phyloP scores from a whole-genome alignment of 2,113 vertebrate genomes.

The Brachyhypopomus occidentalis region DNA sequence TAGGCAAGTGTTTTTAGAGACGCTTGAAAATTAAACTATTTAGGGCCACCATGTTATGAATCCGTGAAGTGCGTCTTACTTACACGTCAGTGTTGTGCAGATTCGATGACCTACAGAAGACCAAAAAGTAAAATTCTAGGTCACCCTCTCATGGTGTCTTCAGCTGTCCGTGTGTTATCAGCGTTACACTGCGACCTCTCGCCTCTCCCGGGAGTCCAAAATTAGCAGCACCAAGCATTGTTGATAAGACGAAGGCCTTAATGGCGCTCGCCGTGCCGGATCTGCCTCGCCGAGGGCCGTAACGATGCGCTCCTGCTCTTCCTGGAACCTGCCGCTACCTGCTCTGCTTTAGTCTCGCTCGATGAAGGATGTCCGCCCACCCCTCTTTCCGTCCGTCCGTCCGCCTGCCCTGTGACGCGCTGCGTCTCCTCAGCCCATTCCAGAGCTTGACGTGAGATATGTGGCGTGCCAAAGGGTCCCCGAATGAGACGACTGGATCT shows the following conservation, averaged over 20 bases:
- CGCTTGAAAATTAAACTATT: neutral
- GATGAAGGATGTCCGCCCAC: neutral
- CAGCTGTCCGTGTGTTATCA: constrained; percentile 1
- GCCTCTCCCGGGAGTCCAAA: constrained; percentile 22
- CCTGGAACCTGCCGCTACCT: constrained; percentile 46
- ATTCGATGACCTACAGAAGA: neutral
- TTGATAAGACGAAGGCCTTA: constrained; percentile 35
- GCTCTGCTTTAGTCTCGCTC: constrained; percentile 24
- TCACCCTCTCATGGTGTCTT: neutral
- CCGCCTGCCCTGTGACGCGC: neutral
- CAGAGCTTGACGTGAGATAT: no score
- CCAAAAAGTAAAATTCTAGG: neutral
- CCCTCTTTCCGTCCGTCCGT: neutral
- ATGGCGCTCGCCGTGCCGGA: constrained; percentile 10
- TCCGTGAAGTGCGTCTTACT: neutral
- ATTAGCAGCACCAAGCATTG: constrained; percentile 17
- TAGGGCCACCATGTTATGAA: no score
- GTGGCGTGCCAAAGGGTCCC: neutral
- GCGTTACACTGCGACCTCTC: constrained; percentile 1
- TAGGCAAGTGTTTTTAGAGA: neutral
- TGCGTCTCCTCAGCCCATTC: neutral
- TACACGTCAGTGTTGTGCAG: constrained; percentile 3
- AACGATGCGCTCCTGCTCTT: constrained; percentile 46
- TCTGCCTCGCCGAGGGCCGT: constrained; percentile 35
- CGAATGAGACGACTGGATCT: neutral